These are phyloP conservation scores for Cyprinodon variegatus DNA, from an alignment of 2,113 vertebrate genomes.

Conservation along the genomic window DNA sequence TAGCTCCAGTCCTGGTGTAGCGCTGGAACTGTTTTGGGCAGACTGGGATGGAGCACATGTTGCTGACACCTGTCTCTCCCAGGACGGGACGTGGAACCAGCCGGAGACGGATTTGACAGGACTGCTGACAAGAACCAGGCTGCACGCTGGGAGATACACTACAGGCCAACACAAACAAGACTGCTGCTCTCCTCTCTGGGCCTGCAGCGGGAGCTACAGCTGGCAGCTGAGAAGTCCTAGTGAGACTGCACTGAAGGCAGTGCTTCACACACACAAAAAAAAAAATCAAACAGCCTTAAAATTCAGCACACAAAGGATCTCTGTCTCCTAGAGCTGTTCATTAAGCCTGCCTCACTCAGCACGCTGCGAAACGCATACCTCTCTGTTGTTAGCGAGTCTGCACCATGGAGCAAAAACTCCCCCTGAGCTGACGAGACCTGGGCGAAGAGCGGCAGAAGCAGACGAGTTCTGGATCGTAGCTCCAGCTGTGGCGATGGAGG, in stretches of 20 bases:
- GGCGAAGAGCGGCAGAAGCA: conserved; percentile 30
- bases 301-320: background rate
- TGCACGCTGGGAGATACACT: conserved; percentile 55
- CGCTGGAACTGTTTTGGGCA: background rate
- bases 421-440: conserved; percentile 21
- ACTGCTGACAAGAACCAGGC: conserved; percentile 56
- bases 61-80: conserved; percentile 72
- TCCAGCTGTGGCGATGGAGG: conserved; percentile 15
- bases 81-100: conserved; percentile 53
- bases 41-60: background rate
- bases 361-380: conserved; percentile 30
- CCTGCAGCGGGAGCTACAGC: conserved; percentile 40
- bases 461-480: conserved; percentile 5
- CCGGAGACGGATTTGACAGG: conserved; percentile 61
- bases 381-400: conserved; percentile 60
- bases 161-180: conserved; percentile 55
- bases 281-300: conserved; percentile 28
- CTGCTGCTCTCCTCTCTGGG: conserved; percentile 30
- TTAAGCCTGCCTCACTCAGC: background rate
- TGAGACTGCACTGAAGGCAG: conserved; percentile 3
- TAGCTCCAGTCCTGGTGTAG: no score
- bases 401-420: conserved; percentile 23
- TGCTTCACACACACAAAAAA: conserved; percentile 24
- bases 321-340: background rate
- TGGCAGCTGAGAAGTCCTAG: conserved; percentile 52